Percentiles rank a stretch among this genome's conserved stretches.
phyloP scores from a whole-genome alignment of 2,888 invertebrate species.

The Latrodectus elegans region DNA sequence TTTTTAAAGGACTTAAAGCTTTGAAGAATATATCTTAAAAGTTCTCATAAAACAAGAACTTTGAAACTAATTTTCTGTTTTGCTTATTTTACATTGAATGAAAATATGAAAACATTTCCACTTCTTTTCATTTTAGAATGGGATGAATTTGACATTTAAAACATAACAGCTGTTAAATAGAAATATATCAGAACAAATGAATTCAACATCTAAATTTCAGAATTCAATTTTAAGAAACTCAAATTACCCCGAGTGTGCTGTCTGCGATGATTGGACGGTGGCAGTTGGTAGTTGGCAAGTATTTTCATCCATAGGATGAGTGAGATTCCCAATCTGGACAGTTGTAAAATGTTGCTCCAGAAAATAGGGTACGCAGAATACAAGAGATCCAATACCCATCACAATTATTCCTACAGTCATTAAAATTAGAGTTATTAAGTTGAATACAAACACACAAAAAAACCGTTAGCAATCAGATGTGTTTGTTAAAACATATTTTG shows the following conservation, averaged over 20 bases:
- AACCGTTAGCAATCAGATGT: not conserved
- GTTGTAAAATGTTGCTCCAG: conserved; percentile 71
- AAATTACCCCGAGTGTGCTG: conserved; percentile 69
- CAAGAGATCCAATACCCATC: conserved; percentile 93
- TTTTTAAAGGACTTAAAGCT: no score
- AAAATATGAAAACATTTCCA: no score
- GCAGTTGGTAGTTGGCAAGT: conserved; percentile 80
- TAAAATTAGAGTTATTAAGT: not conserved
- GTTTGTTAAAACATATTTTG: no score
- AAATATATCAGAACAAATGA: no score
- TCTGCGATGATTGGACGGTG: conserved; percentile 68
- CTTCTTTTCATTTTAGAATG: no score
- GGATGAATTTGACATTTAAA: no score
- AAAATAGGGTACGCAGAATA: conserved; percentile 95
- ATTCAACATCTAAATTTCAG: no score
- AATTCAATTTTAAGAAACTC: not conserved
- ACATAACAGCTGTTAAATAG: no score
- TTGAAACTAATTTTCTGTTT: no score
- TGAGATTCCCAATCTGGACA: conserved; percentile 42
- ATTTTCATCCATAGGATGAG: conserved; percentile 78
- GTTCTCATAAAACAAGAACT: no score
- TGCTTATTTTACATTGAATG: no score
- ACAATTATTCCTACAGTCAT: conserved; percentile 84
- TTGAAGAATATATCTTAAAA: no score
- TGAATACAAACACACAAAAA: not conserved